Percentiles rank a stretch among this genome's conserved stretches.
Conservation (phyloP, 2,888 invertebrate species). For the Deilephila porcellus region DNA sequence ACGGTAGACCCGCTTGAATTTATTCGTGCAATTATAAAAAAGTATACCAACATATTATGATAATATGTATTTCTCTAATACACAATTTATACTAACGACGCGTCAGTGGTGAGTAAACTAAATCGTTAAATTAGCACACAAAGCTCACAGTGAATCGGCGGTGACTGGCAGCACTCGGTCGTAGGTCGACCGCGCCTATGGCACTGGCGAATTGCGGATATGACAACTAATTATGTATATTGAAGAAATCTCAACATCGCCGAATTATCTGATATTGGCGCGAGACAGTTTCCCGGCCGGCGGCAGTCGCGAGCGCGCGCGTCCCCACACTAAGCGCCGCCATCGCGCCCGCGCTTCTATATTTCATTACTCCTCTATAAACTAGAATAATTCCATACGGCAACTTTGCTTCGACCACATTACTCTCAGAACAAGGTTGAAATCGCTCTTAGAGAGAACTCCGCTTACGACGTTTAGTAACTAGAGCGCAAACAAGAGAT, state of each 20-base stretch:
- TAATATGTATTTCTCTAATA: background rate
- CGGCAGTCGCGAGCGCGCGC: slow-evolving; percentile 4
- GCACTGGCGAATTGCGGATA: no score
- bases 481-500: slow-evolving; percentile 53
- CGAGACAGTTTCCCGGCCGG: no score
- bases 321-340: slow-evolving; percentile 3
- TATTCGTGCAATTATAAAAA: background rate
- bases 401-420: slow-evolving; percentile 30
- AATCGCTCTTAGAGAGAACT: slow-evolving; percentile 32
- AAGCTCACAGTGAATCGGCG: no score
- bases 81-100: background rate
- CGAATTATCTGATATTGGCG: background rate
- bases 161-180: no score
- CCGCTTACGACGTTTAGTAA: slow-evolving; percentile 43
- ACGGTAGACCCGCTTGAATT: background rate
- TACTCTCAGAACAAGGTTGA: slow-evolving; percentile 34
- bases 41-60: background rate
- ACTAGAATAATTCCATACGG: slow-evolving; percentile 33
- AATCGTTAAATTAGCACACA: no score
- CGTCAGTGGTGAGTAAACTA: background rate
- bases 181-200: no score
- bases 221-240: background rate
- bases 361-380: slow-evolving; percentile 50
- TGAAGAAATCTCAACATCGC: background rate
- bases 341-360: slow-evolving; percentile 40